Conservation (phyloP, 2,888 invertebrate species). For the Lydus trimaculatus region DNA sequence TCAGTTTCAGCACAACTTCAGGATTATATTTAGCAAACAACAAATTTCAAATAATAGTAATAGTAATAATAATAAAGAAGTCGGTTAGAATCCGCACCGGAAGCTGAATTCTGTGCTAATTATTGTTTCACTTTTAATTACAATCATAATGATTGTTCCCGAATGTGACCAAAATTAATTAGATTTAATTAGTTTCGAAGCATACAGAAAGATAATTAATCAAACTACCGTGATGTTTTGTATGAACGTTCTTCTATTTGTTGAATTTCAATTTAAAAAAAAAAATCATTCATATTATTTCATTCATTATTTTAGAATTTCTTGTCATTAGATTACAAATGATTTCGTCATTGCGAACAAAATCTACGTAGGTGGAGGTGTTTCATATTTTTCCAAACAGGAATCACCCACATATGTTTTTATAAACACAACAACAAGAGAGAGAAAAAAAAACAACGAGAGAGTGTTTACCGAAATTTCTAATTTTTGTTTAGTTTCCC, state of each 20-base stretch:
- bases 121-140: neutral
- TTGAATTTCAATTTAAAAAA: too few relatives aligned
- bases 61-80: neutral
- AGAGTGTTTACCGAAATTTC: neutral
- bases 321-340: neutral
- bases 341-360: constrained; percentile 4
- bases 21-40: constrained; percentile 47
- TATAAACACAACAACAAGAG: neutral
- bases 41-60: neutral
- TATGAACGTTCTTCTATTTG: too few relatives aligned
- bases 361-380: neutral
- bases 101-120: neutral
- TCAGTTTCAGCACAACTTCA: constrained; percentile 40
- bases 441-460: neutral
- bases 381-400: constrained; percentile 7
- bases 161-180: neutral
- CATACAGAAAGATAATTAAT: too few relatives aligned
- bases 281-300: neutral
- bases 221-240: too few relatives aligned
- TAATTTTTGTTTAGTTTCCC: neutral
- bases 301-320: neutral
- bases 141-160: neutral
- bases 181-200: too few relatives aligned
- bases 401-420: constrained; percentile 6
- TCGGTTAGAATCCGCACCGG: neutral